Base-by-base conservation (phyloP, 2,888 invertebrate genomes). In the Steinernema hermaphroditum region DNA sequence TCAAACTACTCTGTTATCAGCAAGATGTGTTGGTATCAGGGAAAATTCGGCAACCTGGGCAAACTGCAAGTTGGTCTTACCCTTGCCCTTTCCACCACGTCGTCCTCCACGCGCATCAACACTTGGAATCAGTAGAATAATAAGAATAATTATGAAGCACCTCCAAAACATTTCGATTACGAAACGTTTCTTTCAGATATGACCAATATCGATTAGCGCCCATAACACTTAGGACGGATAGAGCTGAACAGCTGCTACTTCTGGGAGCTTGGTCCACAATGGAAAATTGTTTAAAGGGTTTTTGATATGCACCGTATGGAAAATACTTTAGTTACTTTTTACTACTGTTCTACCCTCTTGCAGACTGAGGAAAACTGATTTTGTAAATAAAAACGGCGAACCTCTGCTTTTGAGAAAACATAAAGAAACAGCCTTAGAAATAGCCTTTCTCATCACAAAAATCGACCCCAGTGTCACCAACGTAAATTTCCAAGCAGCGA, bases 11-110 rank as follows among this genome's bases (percentile, higher is more conserved):
- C 85, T 70, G 77, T 85, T 85, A 74, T 85, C 85, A 19, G 84
- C 78, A 22, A 85, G 49, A 29, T 77, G 73, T 24, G 77, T 78
- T 49, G 83, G 82, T 73, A 85, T 83, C 50, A 85, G 73, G 43
- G 84, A 85, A 76, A 85, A 85, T 72, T 85, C 85, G 49, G 85
- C 85, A 69, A 85, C 85, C 74, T 85, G 85, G 6, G 85, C 83
- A 74, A 85, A 86, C 77, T 86, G 85, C 71, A 85, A 78, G 71
- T 86, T 86, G 57, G 80, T 82, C 72, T 85, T 85, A 43, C 85
- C 85, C 71, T 82, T 81, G 29, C 82, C 81, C 62, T 81, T 83
- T 14, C 83, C 81, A 29, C 79, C 79, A 14, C 81, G 71, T 22
- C 84, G 74, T 44, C 85, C 80, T 32, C 85, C 85, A 72, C 85